Base-by-base conservation (phyloP, 2,888 invertebrate genomes). In the Diachrysia chrysitis region DNA sequence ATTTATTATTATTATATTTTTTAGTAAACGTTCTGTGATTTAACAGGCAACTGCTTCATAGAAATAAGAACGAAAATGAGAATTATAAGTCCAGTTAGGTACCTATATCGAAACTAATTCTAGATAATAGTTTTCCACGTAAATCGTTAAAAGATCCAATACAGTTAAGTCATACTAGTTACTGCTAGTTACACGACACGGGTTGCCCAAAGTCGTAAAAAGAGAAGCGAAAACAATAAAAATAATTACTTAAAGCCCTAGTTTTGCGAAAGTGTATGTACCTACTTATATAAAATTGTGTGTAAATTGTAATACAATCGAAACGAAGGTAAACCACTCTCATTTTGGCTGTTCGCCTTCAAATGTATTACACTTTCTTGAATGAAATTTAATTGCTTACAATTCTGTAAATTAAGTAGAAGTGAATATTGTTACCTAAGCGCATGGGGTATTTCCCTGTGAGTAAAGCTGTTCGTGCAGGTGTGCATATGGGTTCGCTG, bases 371-470 rank as follows among this genome's bases (percentile, higher is more conserved):
- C 58, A 68, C 65, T 78, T 73, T 79, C 73, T 72, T 64, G 51
- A 59, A 60, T 55, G 55, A 54, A 66, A 66, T 59, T 66, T 66
- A 17, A 37, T 14, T 42, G n/a, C 42, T 17, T 56, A 32, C 9
- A 51, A 10, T 19, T 16, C 3, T 53, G 32, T 9, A 60, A 58
- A 65, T 51, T 61, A 64, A 68, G 62, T 63, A 61, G 42, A 4
- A 6, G n/a, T n/a, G 14, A 61, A 63, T 35, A 58, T 29, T 71
- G 85, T 90, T 92, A 97, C 98, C 98, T 80, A 97, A 96, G 89
- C 97, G 97, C 90, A 98, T 97, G 0, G 99, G 98, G 94, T 98
- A 98, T 92, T 97, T 97, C 48, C 99, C 99, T 0, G 98, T 98
- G 53, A 98, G 96, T 9, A 98, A 95, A 0, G 98, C 97, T 0